Conservation (phyloP, 2,888 invertebrate genomes). For the Machimus rusticus region DNA sequence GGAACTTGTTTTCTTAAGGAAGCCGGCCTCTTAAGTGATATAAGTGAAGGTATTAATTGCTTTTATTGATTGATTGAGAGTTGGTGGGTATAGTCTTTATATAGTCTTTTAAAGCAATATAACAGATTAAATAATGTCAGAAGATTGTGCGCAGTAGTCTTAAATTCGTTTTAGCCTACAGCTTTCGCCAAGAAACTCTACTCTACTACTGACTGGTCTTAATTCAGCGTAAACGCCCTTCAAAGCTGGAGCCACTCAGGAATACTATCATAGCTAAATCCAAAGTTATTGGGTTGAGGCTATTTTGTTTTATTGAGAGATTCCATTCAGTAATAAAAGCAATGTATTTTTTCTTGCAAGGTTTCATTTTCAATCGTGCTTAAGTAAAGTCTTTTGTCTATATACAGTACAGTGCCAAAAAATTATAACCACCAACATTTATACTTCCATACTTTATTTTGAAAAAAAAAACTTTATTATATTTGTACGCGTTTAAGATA, state of each 20-base stretch:
- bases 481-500: too few species aligned
- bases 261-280: background rate
- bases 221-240: slow-evolving; percentile 16
- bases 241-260: background rate
- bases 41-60: slow-evolving; percentile 43
- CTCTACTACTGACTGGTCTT: background rate
- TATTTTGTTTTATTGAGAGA: background rate
- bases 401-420: too few species aligned
- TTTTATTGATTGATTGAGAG: slow-evolving; percentile 42
- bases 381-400: background rate
- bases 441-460: too few species aligned
- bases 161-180: background rate
- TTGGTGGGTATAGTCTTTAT: slow-evolving; percentile 24
- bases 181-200: background rate
- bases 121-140: slow-evolving; percentile 31
- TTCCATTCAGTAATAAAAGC: background rate
- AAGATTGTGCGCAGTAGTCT: background rate
- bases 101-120: slow-evolving; percentile 16
- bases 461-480: too few species aligned
- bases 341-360: background rate
- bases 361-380: background rate
- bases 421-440: too few species aligned
- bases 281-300: background rate
- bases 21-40: slow-evolving; percentile 30
- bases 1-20: slow-evolving; percentile 25